A percentile compares a stretch with the other conserved stretches of the same genome.
These are phyloP conservation scores for Ceratina japonica DNA, from an alignment of 1,140 invertebrate species.

Conservation along the genomic window DNA sequence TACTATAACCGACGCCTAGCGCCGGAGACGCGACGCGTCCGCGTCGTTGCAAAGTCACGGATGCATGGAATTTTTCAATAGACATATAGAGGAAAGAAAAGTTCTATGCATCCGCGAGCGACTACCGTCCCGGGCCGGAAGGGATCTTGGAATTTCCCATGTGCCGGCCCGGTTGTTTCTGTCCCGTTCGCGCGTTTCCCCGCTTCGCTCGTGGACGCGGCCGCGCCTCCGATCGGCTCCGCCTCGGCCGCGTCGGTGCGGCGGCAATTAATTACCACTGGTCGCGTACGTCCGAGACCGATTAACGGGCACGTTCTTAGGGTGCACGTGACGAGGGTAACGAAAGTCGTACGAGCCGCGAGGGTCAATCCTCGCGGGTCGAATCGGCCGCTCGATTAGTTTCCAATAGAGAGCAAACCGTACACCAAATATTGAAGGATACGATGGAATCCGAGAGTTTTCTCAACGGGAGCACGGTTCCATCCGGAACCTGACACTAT, in stretches of 20 bases:
- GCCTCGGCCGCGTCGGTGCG: background rate
- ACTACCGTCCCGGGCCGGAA: background rate
- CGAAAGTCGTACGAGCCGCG: too few relatives aligned
- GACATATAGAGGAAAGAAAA: constrained; percentile 18
- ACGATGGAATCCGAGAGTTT: background rate
- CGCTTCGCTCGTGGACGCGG: too few relatives aligned
- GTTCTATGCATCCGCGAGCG: constrained; percentile 20
- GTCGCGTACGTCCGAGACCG: too few relatives aligned
- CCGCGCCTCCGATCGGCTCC: too few relatives aligned
- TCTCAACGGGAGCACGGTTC: background rate
- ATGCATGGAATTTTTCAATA: constrained; percentile 57
- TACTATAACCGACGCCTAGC: background rate
- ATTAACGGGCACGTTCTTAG: too few relatives aligned
- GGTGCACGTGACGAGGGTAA: too few relatives aligned
- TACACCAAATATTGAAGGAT: background rate
- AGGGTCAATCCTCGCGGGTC: too few relatives aligned
- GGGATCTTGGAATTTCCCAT: constrained; percentile 41
- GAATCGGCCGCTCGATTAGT: background rate
- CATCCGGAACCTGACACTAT: constrained; percentile 9
- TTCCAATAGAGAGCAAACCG: background rate
- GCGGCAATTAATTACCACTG: too few relatives aligned
- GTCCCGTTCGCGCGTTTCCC: background rate
- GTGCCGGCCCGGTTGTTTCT: constrained; percentile 5
- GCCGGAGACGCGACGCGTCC: too few relatives aligned
- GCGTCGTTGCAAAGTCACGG: constrained; percentile 20